Evolutionary conservation across 2,888 invertebrate species (phyloP).

Genomic region (Orthonevra nobilis): DNA sequence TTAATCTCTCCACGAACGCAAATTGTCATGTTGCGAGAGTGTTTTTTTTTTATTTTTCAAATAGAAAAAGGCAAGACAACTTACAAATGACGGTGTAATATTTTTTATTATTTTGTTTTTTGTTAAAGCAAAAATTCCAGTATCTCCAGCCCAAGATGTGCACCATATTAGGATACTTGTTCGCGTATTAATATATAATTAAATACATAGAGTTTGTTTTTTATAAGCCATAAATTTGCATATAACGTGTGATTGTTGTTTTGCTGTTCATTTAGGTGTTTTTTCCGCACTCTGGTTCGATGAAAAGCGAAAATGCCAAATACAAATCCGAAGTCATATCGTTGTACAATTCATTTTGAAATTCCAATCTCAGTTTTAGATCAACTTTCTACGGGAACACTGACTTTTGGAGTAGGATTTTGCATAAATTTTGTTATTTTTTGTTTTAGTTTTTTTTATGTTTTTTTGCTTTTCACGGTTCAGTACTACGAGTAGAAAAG

Average conservation of each 20-base stretch:
- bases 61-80: slow-evolving; percentile 44
- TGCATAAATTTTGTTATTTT: slow-evolving; percentile 28
- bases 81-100: slow-evolving; percentile 37
- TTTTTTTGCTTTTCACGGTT: slow-evolving; percentile 44
- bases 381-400: slow-evolving; percentile 63
- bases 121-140: slow-evolving; percentile 25
- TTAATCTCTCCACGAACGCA: neutral
- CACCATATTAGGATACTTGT: slow-evolving; percentile 64
- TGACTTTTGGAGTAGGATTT: slow-evolving; percentile 46
- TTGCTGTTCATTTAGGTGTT: too few species aligned
- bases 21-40: too few species aligned
- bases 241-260: slow-evolving; percentile 48
- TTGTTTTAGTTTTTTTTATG: too few species aligned
- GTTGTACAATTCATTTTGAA: slow-evolving; percentile 32
- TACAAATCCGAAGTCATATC: slow-evolving; percentile 18
- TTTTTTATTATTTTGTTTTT: slow-evolving; percentile 12
- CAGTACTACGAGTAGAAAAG: slow-evolving; percentile 59
- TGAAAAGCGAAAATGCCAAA: slow-evolving; percentile 44
- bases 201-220: slow-evolving; percentile 19
- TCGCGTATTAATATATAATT: slow-evolving; percentile 6
- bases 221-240: slow-evolving; percentile 52
- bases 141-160: slow-evolving; percentile 21
- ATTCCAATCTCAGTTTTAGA: slow-evolving; percentile 58
- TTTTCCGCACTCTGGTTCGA: slow-evolving; percentile 12
- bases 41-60: slow-evolving; percentile 1